phyloP scores from a whole-genome alignment of 2,888 invertebrate genomes.

The Polia nebulosa region DNA sequence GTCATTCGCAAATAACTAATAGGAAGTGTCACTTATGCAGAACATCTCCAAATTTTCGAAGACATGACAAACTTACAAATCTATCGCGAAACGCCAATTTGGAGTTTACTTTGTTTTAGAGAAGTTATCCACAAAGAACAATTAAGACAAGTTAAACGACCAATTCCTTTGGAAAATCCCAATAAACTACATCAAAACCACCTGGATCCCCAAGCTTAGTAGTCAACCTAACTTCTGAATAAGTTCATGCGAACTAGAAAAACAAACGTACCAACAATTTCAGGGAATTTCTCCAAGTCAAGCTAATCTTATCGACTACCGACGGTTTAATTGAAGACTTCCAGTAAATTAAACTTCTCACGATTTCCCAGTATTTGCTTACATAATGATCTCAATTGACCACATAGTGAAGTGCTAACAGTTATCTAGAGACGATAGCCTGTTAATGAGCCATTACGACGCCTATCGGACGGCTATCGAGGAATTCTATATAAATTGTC shows the following conservation, averaged over 20 bases:
- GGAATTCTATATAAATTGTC: constrained; percentile 69
- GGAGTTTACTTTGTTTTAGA: not conserved
- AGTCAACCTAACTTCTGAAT: not conserved
- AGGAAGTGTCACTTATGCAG: constrained; percentile 17
- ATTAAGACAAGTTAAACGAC: not conserved
- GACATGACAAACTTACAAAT: not conserved
- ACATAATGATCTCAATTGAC: constrained; percentile 42
- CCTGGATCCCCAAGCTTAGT: not conserved
- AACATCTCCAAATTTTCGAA: constrained; percentile 8
- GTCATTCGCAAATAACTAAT: constrained; percentile 27
- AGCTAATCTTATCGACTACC: constrained; percentile 7
- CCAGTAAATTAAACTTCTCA: constrained; percentile 12
- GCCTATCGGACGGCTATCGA: constrained; percentile 51
- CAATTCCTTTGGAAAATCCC: not conserved
- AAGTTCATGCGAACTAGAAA: not conserved
- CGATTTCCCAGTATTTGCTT: constrained; percentile 20
- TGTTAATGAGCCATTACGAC: constrained; percentile 58
- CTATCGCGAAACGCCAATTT: not conserved
- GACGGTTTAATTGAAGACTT: constrained; percentile 7
- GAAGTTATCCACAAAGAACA: not conserved
- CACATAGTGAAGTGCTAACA: constrained; percentile 36
- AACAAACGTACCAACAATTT: not conserved
- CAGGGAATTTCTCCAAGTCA: not conserved
- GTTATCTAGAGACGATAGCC: constrained; percentile 52
- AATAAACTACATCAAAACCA: not conserved